These are phyloP conservation scores for Volucella inanis DNA, from an alignment of 2,888 invertebrate species.

Conservation along the genomic window DNA sequence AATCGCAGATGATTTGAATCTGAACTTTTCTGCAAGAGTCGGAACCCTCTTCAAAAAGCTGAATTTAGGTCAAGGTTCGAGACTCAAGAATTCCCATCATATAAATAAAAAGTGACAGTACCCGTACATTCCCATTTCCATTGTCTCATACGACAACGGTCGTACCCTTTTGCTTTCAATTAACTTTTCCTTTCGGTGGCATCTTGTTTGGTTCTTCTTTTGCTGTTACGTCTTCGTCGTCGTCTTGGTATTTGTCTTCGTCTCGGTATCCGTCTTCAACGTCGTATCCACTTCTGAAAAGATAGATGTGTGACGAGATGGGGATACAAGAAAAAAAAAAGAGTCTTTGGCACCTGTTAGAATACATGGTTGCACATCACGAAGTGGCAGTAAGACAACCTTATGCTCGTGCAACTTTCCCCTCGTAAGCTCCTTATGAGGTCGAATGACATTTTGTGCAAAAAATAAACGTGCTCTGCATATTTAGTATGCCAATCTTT, in stretches of 20 bases:
- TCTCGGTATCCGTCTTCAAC: not conserved
- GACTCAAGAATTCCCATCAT: slow-evolving; percentile 43
- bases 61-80: slow-evolving; percentile 69
- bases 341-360: slow-evolving; percentile 67
- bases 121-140: slow-evolving; percentile 18
- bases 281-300: not conserved
- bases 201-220: slow-evolving; percentile 28
- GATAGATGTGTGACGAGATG: slow-evolving; percentile 55
- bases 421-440: slow-evolving; percentile 16
- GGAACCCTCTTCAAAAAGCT: not conserved
- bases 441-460: slow-evolving; percentile 59
- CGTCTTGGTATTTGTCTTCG: not conserved
- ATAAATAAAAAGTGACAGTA: slow-evolving; percentile 62
- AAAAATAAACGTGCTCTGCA: slow-evolving; percentile 50
- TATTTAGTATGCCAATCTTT: not conserved
- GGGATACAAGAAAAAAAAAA: not conserved
- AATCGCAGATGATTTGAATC: too few relatives aligned
- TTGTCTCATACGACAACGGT: slow-evolving; percentile 30
- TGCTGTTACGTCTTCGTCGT: slow-evolving; percentile 1
- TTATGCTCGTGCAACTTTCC: slow-evolving; percentile 45
- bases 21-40: too few relatives aligned
- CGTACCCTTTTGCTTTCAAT: slow-evolving; percentile 70
- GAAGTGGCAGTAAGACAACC: slow-evolving; percentile 35
- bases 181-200: slow-evolving; percentile 68
- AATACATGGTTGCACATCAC: slow-evolving; percentile 60